phyloP scores from a whole-genome alignment of 2,797 vertebrate species.

The Peromyscus attwateri region DNA sequence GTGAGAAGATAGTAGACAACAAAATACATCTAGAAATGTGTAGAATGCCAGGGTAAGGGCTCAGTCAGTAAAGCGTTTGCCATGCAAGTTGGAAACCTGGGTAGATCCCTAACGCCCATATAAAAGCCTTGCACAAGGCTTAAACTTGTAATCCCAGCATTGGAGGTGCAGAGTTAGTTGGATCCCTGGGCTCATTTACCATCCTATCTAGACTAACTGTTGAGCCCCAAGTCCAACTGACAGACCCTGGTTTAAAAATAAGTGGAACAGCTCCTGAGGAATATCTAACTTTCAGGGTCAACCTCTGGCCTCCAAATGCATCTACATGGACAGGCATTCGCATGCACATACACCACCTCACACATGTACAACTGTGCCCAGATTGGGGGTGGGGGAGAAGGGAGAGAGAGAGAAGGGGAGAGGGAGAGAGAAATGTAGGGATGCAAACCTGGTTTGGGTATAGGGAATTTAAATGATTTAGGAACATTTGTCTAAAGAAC shows the following conservation, averaged over 20 bases:
- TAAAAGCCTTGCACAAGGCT: not conserved
- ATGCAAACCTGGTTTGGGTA: not conserved
- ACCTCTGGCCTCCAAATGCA: not conserved
- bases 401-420: not conserved
- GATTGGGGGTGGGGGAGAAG: no score
- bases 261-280: not conserved
- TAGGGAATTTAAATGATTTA: not conserved
- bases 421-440: not conserved
- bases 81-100: not conserved
- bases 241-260: not conserved
- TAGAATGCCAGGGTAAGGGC: not conserved
- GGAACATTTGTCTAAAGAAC: not conserved
- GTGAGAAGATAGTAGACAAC: not conserved
- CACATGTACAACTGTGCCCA: not conserved
- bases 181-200: not conserved
- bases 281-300: not conserved
- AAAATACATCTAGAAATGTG: not conserved
- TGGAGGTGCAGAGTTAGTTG: not conserved
- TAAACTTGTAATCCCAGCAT: not conserved
- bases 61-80: not conserved
- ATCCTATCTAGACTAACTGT: not conserved
- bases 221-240: not conserved
- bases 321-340: not conserved
- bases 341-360: not conserved
- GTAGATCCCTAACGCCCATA: no score